These are phyloP conservation scores for Caenorhabditis sp. DNA, from an alignment of 2,888 invertebrate genomes.

Conservation along the genomic window DNA sequence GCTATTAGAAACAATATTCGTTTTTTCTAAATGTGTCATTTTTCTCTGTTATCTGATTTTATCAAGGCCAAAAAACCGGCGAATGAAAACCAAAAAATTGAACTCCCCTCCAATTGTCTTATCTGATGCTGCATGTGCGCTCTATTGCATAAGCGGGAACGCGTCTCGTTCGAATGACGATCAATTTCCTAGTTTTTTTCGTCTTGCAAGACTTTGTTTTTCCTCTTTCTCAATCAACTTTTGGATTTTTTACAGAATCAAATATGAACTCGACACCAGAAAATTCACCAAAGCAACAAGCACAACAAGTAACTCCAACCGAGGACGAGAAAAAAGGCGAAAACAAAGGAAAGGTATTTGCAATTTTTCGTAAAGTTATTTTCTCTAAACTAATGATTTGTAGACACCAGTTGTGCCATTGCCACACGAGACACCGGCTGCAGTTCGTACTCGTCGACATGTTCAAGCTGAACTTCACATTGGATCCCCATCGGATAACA, in stretches of 20 bases:
- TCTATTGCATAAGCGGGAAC: not conserved
- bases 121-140: not conserved
- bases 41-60: too few relatives aligned
- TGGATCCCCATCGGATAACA: slow-evolving; percentile 53
- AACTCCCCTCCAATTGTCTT: not conserved
- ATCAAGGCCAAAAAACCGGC: too few relatives aligned
- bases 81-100: not conserved
- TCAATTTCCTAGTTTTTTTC: not conserved
- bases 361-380: not conserved
- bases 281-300: slow-evolving; percentile 3
- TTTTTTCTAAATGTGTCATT: too few relatives aligned
- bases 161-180: not conserved
- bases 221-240: not conserved
- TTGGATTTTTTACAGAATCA: not conserved
- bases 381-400: not conserved
- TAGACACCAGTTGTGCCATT: slow-evolving; percentile 36
- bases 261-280: not conserved
- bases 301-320: slow-evolving; percentile 12
- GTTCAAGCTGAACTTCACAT: slow-evolving; percentile 44
- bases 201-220: not conserved
- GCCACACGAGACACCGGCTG: slow-evolving; percentile 48
- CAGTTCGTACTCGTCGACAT: slow-evolving; percentile 51
- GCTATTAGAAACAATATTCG: too few relatives aligned
- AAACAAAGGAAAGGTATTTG: slow-evolving; percentile 24
- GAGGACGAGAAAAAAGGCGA: slow-evolving; percentile 13